phyloP scores from a whole-genome alignment of 1,140 invertebrate genomes.

The Drosophila sp. region DNA sequence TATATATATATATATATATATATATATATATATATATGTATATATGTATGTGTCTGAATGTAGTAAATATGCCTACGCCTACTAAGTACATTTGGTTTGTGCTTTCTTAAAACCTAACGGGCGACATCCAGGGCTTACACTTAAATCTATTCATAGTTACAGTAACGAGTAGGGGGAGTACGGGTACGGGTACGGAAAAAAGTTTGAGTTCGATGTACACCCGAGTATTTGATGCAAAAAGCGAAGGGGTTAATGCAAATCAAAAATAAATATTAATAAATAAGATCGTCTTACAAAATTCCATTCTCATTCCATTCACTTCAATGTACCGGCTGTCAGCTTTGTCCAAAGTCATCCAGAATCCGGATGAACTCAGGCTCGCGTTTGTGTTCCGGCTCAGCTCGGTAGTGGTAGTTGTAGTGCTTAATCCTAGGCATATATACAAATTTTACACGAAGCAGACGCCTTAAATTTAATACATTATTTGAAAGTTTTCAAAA shows the following conservation, averaged over 20 bases:
- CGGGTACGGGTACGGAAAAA: constrained; percentile 24
- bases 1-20: constrained; percentile 29
- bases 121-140: constrained; percentile 15
- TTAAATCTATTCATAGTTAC: constrained; percentile 38
- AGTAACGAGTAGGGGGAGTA: constrained; percentile 10
- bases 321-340: constrained; percentile 2
- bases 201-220: constrained; percentile 44
- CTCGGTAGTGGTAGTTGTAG: neutral
- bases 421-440: constrained; percentile 24
- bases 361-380: neutral
- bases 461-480: constrained; percentile 19
- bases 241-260: constrained; percentile 13
- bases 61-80: constrained; percentile 16
- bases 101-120: constrained; percentile 51
- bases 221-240: constrained; percentile 35
- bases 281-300: neutral
- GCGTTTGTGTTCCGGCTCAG: neutral
- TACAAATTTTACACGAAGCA: constrained; percentile 41
- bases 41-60: constrained; percentile 20
- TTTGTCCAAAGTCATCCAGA: constrained; percentile 6
- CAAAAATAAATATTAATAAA: constrained; percentile 24
- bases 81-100: constrained; percentile 63
- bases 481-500: constrained; percentile 62
- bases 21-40: constrained; percentile 24
- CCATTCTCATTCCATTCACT: constrained; percentile 5